Conservation (phyloP, 2,113 vertebrate genomes). For the Lophochroa leadbeateri region DNA sequence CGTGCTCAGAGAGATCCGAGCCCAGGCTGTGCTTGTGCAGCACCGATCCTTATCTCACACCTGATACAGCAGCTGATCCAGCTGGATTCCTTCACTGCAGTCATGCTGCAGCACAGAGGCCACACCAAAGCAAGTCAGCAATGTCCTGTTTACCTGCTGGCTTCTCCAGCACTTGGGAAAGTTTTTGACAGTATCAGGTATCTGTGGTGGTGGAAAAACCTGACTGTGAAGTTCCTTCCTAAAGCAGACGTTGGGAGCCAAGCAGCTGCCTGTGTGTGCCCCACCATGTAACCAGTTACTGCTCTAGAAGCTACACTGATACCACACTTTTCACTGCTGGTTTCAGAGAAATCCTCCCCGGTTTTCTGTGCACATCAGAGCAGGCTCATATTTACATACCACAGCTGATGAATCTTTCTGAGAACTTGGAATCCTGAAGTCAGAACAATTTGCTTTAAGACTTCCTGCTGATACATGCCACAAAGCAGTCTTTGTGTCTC, state of each 20-base stretch:
- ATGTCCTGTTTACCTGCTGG: not conserved
- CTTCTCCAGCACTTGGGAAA: not conserved
- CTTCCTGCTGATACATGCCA: not conserved
- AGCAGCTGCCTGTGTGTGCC: not conserved
- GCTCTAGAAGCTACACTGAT: not conserved
- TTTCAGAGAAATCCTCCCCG: not conserved
- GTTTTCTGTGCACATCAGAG: not conserved
- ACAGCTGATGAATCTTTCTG: not conserved
- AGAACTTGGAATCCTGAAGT: not conserved
- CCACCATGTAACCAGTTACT: not conserved
- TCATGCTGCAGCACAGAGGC: not conserved
- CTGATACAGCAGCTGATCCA: not conserved
- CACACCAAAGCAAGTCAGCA: no score
- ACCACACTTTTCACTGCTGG: fast-evolving
- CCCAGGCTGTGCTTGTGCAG: not conserved
- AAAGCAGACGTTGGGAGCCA: not conserved
- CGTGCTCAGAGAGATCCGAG: fast-evolving
- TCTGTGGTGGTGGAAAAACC: not conserved
- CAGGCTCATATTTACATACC: not conserved
- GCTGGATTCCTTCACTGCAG: not conserved
- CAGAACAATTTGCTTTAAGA: not conserved
- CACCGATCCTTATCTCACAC: not conserved
- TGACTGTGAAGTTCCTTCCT: not conserved
- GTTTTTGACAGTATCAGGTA: not conserved
- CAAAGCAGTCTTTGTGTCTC: not conserved